A percentile compares a stretch with the other conserved stretches of the same genome.
Evolutionary conservation across 2,797 vertebrate species (phyloP).

Genomic region (Sylvilagus floridanus): DNA sequence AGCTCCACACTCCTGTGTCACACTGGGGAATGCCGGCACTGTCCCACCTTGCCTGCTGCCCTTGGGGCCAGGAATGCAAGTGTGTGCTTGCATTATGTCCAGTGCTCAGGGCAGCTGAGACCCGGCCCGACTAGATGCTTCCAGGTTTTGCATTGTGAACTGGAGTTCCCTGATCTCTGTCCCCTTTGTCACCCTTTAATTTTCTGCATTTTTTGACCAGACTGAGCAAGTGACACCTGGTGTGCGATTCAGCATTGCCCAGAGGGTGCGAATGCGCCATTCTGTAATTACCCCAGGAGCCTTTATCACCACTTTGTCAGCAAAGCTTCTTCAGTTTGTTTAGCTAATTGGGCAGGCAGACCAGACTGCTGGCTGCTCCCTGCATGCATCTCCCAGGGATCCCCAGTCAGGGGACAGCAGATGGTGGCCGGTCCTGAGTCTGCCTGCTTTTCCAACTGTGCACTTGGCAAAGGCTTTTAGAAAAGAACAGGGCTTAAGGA

Average conservation of each 20-base stretch:
- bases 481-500: neutral
- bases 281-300: neutral
- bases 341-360: conserved; percentile 55
- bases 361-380: neutral
- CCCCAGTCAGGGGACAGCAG: neutral
- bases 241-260: neutral
- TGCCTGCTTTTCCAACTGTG: neutral
- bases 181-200: neutral
- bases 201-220: neutral
- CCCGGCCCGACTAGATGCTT: neutral
- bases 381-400: neutral
- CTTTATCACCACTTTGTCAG: conserved; percentile 20
- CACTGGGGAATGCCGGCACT: too few relatives aligned
- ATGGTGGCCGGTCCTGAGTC: neutral
- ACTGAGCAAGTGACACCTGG: neutral
- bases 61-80: neutral
- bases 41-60: neutral
- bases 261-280: neutral
- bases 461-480: neutral
- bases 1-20: neutral
- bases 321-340: conserved; percentile 45
- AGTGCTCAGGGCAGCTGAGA: neutral
- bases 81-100: too few relatives aligned
- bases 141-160: neutral
- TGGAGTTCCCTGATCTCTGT: neutral